Base-by-base conservation (phyloP, 2,888 invertebrate genomes). In the Phoronis australis region DNA sequence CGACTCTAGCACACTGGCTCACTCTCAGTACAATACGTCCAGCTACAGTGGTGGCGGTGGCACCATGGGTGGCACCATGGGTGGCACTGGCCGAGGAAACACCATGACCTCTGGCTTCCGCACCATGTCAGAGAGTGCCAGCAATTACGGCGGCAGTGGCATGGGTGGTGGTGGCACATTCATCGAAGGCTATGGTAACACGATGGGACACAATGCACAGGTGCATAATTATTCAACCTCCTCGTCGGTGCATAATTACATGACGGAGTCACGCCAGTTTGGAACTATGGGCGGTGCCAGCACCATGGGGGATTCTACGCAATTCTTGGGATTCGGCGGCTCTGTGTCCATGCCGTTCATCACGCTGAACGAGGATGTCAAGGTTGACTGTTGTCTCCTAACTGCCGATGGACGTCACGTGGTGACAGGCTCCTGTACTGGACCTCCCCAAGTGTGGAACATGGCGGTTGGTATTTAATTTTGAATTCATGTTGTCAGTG, bases 381-480 rank as follows among this genome's bases (percentile, higher is more conserved):
- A 71, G 3, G 76, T 77, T 1, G 76, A 77, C 56, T 75, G 74
- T 46, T 69, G 71, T 45, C 56, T 74, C 42, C 67, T 77, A 59
- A 70, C 72, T 1, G 54, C 56, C 21, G 70, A 75, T 50, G 72
- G 75, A 20, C 51, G 64, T 4, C 68, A 67, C 55, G 77, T 76
- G 1, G 65, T 76, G 35, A 77, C 77, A 2, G 75, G 76, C 3
- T 76, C 76, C 22, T 66, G 68, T 45, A 60, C 66, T 6, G 75
- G 76, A 27, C 75, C 77, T 26, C 76, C 77, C 15, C 76, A 77
- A 67, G 69, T 76, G 27, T 77, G 77, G 77, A 71, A 77, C 50
- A 73, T 75, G 70, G 66, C 64, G 64, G 76, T 76, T 52, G 53
- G 48, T 44, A 23, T 39, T 20, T 15, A 31, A 18, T 48, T 35